These are phyloP conservation scores for Hylia prasina DNA, from an alignment of 2,113 vertebrate species.

Conservation along the genomic window DNA sequence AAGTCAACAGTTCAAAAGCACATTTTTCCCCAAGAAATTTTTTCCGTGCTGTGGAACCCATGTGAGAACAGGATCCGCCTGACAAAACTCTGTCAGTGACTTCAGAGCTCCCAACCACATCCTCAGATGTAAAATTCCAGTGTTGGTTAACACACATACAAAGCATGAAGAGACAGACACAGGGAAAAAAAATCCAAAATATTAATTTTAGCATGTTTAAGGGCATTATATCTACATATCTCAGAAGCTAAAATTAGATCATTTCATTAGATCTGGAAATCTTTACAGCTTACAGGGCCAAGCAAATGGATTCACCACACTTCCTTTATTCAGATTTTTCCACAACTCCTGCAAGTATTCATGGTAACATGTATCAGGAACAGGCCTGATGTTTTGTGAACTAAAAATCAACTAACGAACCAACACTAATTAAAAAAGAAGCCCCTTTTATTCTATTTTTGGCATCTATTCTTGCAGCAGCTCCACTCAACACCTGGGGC, in stretches of 20 bases:
- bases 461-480: not conserved
- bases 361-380: not conserved
- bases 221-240: not conserved
- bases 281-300: not conserved
- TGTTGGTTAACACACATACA: rapidly evolving
- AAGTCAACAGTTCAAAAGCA: not conserved
- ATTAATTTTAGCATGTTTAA: not conserved
- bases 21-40: not conserved
- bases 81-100: not conserved
- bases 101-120: not conserved
- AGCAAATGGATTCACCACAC: not conserved
- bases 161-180: not conserved
- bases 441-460: not conserved
- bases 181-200: not conserved
- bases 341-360: not conserved
- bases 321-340: not conserved
- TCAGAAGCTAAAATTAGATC: not conserved
- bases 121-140: rapidly evolving
- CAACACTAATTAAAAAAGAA: not conserved
- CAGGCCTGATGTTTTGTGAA: not conserved
- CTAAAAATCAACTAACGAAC: not conserved
- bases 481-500: not conserved
- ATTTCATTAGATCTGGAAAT: not conserved
- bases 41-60: not conserved
- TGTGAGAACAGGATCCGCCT: not conserved